Conservation (phyloP, 2,113 vertebrate species). For the Macaca fascicularis region DNA sequence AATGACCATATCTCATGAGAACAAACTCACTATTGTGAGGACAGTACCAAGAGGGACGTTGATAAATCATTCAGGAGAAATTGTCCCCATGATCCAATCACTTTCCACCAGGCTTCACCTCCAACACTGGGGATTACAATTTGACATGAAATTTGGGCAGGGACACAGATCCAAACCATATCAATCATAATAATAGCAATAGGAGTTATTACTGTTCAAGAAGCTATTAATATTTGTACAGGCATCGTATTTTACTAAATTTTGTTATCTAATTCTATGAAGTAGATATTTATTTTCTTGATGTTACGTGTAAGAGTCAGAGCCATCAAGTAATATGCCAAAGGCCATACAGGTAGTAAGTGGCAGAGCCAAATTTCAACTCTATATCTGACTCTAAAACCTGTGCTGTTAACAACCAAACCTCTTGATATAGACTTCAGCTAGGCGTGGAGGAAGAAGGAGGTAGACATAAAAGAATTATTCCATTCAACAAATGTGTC, state of each 20-base stretch:
- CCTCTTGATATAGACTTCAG: neutral
- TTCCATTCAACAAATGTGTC: neutral
- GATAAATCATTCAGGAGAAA: too few species aligned
- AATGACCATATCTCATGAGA: too few species aligned
- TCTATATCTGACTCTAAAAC: neutral
- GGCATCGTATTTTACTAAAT: neutral
- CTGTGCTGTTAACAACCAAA: neutral
- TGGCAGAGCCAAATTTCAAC: conserved; percentile 17
- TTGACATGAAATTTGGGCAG: too few species aligned
- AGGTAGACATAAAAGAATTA: neutral
- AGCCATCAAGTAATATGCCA: conserved; percentile 10
- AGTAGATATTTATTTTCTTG: neutral
- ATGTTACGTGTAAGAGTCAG: neutral
- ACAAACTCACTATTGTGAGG: too few species aligned
- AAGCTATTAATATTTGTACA: neutral
- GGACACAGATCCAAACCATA: too few species aligned
- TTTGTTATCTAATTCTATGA: conserved; percentile 13
- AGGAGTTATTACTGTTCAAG: neutral
- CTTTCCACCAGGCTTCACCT: too few species aligned
- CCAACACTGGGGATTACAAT: too few species aligned
- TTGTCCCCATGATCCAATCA: too few species aligned
- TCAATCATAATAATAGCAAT: neutral
- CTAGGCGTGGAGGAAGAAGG: neutral
- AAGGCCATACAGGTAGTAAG: neutral
- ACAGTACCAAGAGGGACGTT: too few species aligned